Evolutionary conservation across 1,140 invertebrate species (phyloP), one percentile per base, ranked within the genome.

Genomic region (Heliconius melpomene): DNA sequence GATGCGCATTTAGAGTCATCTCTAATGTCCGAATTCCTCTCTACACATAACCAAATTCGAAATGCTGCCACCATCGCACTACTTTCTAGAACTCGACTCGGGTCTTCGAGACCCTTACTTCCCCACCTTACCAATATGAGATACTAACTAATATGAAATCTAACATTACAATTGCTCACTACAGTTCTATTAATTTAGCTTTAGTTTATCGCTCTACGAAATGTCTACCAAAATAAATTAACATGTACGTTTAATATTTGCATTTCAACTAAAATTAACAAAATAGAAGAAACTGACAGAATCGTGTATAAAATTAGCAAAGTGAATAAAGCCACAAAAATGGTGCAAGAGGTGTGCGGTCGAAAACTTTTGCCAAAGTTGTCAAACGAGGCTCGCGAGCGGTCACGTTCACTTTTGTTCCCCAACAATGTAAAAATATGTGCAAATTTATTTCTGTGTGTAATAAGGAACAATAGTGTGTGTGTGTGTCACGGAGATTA

Each of bases 261-360:
- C 13, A 26, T 26, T 29, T 66, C 5, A 66, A 66, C 60, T 23
- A 66, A 66, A 66, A 29, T 60, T 29, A 3, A 29, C 11, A 52
- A 7, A 52, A 66, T 46, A 46, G 40, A 26, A 66, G 60, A 29
- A 29, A 66, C 29, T 7, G 13, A 66, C 26, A 66, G 26, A 36
- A 72, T 72, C 36, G 23, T 54, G 52, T 77, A 72, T 20, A 38
- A 77, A 77, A 71, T 71, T 32, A n/a, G 38, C 60, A 66, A 50
- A 79, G 75, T 38, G 71, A 75, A 79, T 79, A 75, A 79, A 72
- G 57, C 78, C 54, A 52, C 72, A 72, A 72, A 79, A 79, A 79
- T 79, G 78, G 74, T 9, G 40, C 76, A 73, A 46, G 77, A 54
- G 78, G 72, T 60, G 73, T 70, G 54, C 57, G 78, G 73, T 74